Base-by-base conservation (phyloP, 1,140 invertebrate genomes). In the Euwallacea fornicatus region DNA sequence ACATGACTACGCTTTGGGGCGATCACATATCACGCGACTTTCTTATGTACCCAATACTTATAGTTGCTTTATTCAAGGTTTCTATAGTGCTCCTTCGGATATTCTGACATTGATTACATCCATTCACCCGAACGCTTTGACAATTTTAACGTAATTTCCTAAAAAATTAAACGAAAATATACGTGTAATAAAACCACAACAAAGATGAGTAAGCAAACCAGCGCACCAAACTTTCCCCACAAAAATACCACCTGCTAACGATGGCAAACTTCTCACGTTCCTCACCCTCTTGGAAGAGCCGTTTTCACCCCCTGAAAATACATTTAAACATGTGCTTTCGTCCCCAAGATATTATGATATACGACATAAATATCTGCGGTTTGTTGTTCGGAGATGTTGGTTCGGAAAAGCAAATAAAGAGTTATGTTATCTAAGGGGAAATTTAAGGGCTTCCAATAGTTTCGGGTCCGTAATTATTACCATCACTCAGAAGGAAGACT, bases 201-300 rank as follows among this genome's bases (percentile, higher is more conserved):
- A 33, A 33, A 33, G 21, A 33, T 33, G 21, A 33, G 21, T 33
- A 33, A 33, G 21, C 21, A 33, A 33, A 33, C 21, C 1, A 33
- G 21, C 21, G 21, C 21, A 33, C 21, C 21, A 33, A 33, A 33
- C 21, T 33, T 63, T 13, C 41, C 69, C 53, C 54, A 63, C 66
- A 72, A 66, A 74, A 71, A 73, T 65, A 42, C 46, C 63, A 65
- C 68, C 68, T 68, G 65, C 72, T 50, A 74, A 53, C 33, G 46
- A 50, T 9, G n/a, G 55, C 46, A 60, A 42, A 33, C 13, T 68
- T 59, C 66, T 44, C 55, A 50, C 66, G 16, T 43, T 68, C 21
- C 54, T 15, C 7, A 33, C 56, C 43, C 53, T 50, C 55, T 59
- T 58, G 21, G 54, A 67, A 58, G 58, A 67, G 43, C 55, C 42